phyloP scores from a whole-genome alignment of 2,888 invertebrate species.

The Watsonalla cultraria region DNA sequence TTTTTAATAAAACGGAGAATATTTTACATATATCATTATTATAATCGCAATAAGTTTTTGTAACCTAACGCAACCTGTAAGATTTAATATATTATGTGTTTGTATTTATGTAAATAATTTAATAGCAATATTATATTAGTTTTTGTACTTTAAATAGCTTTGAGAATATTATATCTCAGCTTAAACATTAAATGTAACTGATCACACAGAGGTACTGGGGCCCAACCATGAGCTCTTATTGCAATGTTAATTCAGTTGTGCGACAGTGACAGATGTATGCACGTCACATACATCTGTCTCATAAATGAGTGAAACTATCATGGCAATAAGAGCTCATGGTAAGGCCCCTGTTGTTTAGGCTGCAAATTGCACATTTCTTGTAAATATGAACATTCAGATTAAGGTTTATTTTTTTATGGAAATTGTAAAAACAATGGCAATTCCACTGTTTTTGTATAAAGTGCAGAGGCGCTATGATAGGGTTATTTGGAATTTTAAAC shows the following conservation, averaged over 20 bases:
- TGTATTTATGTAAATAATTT: slow-evolving; percentile 62
- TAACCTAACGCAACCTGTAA: slow-evolving; percentile 27
- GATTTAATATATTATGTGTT: slow-evolving; percentile 40
- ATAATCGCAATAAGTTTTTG: neutral
- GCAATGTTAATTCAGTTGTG: too few species aligned
- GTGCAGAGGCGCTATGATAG: slow-evolving; percentile 34
- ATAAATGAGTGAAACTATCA: too few species aligned
- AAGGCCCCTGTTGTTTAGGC: slow-evolving; percentile 21
- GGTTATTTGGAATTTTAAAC: slow-evolving; percentile 52
- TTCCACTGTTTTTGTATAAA: slow-evolving; percentile 48
- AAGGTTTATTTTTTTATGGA: slow-evolving; percentile 64
- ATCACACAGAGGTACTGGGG: slow-evolving; percentile 23
- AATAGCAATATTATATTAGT: slow-evolving; percentile 45
- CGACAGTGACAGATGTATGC: too few species aligned
- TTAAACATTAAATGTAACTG: slow-evolving; percentile 18
- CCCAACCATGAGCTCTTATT: too few species aligned
- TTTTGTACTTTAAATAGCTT: slow-evolving; percentile 57
- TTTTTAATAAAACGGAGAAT: too few species aligned
- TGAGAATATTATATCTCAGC: slow-evolving; percentile 33
- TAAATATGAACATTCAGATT: slow-evolving; percentile 56
- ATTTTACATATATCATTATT: neutral
- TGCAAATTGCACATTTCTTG: slow-evolving; percentile 34
- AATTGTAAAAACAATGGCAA: slow-evolving; percentile 45
- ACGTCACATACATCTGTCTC: too few species aligned
- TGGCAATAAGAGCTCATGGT: too few species aligned